A percentile compares a stretch with the other conserved stretches of the same genome.
Conservation (phyloP, 2,797 vertebrate genomes). For the Schizothorax lantsangensis region DNA sequence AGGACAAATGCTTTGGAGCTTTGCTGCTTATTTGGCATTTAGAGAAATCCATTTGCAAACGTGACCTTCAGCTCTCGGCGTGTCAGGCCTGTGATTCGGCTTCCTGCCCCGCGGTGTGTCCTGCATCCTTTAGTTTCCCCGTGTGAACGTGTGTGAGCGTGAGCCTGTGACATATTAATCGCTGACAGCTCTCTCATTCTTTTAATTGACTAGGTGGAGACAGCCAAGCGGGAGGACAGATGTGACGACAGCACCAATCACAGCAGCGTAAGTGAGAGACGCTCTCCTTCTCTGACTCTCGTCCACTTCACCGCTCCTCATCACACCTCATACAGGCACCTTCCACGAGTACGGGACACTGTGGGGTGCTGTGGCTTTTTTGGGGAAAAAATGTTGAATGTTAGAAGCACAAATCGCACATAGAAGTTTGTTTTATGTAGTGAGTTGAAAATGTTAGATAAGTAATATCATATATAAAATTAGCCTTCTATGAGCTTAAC, state of each 20-base stretch:
- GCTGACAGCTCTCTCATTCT: constrained; percentile 73
- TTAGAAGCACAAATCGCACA: background rate
- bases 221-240: constrained; percentile 71
- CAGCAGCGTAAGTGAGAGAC: constrained; percentile 64
- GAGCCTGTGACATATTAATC: constrained; percentile 67
- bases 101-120: constrained; percentile 12
- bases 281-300: background rate
- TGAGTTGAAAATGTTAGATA: background rate
- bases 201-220: constrained; percentile 76
- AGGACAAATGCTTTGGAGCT: constrained; percentile 29
- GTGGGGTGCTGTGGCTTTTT: too few relatives aligned
- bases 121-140: background rate
- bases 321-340: background rate
- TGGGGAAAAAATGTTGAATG: background rate
- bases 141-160: constrained; percentile 58
- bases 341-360: background rate
- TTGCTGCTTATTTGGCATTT: constrained; percentile 51
- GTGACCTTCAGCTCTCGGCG: constrained; percentile 42
- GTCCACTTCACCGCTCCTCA: constrained; percentile 14
- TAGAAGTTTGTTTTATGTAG: background rate
- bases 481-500: background rate
- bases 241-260: constrained; percentile 70
- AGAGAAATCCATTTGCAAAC: constrained; percentile 43
- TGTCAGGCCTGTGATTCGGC: constrained; percentile 20
- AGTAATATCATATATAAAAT: background rate